Conservation (phyloP, 1,140 invertebrate species). For the Paralvinella palmiformis region DNA sequence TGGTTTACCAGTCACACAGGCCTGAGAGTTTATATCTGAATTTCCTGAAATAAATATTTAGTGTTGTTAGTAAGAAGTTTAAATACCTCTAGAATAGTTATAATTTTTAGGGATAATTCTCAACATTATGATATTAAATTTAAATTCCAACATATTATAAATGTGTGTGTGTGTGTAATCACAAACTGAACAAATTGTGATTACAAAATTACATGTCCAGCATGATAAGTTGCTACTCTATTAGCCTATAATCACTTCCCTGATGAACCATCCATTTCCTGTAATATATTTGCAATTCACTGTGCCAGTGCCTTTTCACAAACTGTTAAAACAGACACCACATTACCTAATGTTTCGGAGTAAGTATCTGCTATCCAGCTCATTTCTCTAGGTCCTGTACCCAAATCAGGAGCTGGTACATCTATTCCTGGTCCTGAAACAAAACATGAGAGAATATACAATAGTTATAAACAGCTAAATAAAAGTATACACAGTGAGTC, state of each 20-base stretch:
- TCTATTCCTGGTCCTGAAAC: constrained; percentile 79
- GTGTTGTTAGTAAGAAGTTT: neutral
- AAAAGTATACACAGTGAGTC: neutral
- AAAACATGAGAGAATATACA: neutral
- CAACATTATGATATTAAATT: too few relatives aligned
- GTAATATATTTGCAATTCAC: too few relatives aligned
- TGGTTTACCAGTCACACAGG: constrained; percentile 98
- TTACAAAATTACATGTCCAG: too few relatives aligned
- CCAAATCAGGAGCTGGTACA: constrained; percentile 97
- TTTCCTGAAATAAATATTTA: constrained; percentile 53
- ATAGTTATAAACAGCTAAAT: neutral
- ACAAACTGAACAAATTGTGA: too few relatives aligned
- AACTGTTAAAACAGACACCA: neutral
- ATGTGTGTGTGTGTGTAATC: too few relatives aligned
- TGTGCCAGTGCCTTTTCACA: neutral
- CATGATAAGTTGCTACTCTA: too few relatives aligned
- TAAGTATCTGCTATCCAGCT: constrained; percentile 99
- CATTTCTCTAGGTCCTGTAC: constrained; percentile 98
- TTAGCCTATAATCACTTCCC: too few relatives aligned
- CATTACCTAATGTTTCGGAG: constrained; percentile 86
- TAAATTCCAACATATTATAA: too few relatives aligned
- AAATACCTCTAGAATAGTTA: neutral
- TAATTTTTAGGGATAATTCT: too few relatives aligned
- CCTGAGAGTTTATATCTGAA: constrained; percentile 94
- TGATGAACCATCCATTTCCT: too few relatives aligned